Conservation (phyloP, 2,797 vertebrate species). For the Galaxias olidus region DNA sequence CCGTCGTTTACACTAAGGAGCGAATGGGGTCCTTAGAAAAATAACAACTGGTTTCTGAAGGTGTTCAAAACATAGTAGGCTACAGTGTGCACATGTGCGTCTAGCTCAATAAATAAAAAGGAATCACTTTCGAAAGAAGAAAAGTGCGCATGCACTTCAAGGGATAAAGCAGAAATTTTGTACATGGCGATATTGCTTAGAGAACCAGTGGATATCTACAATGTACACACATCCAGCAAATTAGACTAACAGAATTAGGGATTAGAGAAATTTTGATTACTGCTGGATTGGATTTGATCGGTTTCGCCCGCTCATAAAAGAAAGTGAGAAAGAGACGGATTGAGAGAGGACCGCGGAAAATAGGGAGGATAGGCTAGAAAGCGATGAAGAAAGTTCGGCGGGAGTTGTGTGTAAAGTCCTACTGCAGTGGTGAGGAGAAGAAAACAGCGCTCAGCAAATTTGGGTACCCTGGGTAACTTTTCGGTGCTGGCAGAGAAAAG, state of each 20-base stretch:
- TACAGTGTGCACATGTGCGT: too few species aligned
- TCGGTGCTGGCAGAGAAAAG: conserved; percentile 56
- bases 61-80: too few species aligned
- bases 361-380: conserved; percentile 17
- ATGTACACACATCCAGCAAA: conserved; percentile 62
- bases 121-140: too few species aligned
- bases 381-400: conserved; percentile 45
- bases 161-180: too few species aligned
- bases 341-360: not conserved
- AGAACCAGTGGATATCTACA: conserved; percentile 34
- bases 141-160: too few species aligned
- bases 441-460: conserved; percentile 70
- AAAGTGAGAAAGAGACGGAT: conserved; percentile 18
- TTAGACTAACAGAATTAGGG: conserved; percentile 71
- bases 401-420: conserved; percentile 56
- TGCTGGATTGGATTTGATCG: conserved; percentile 56
- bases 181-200: too few species aligned
- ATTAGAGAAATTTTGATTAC: conserved; percentile 59
- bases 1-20: too few species aligned
- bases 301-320: conserved; percentile 37
- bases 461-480: conserved; percentile 62
- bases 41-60: too few species aligned
- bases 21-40: too few species aligned
- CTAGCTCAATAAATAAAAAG: too few species aligned
- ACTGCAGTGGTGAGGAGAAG: conserved; percentile 60